Conservation (phyloP, 2,797 vertebrate genomes). For the Schizothorax lantsangensis region DNA sequence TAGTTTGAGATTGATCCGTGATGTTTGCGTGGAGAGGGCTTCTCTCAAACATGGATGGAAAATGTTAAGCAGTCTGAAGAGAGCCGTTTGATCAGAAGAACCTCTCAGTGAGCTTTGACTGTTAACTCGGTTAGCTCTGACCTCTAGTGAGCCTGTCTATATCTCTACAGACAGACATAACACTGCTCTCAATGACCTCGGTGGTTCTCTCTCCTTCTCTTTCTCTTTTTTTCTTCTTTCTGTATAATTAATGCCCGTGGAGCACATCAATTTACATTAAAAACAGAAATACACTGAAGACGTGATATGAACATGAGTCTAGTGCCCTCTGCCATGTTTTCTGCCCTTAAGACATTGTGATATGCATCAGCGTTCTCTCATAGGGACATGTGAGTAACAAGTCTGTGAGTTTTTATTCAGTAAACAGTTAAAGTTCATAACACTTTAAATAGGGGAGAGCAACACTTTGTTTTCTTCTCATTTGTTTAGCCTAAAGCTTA, state of each 20-base stretch:
- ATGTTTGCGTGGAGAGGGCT: conserved; percentile 49
- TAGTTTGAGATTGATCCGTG: conserved; percentile 3
- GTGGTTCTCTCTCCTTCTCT: conserved; percentile 44
- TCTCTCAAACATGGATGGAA: conserved; percentile 45
- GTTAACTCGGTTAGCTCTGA: conserved; percentile 55
- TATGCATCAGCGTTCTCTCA: neutral
- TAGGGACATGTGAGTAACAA: neutral
- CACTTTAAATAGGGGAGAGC: neutral
- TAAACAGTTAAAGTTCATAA: conserved; percentile 1
- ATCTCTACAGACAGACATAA: conserved; percentile 26
- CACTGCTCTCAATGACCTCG: conserved; percentile 52
- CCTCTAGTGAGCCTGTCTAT: conserved; percentile 36
- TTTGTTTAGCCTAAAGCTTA: conserved; percentile 2
- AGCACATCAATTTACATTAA: conserved; percentile 68
- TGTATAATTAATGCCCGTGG: conserved; percentile 70
- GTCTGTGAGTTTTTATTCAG: neutral
- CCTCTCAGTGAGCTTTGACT: conserved; percentile 62
- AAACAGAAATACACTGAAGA: conserved; percentile 70
- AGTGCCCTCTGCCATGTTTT: neutral
- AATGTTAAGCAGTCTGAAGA: conserved; percentile 49
- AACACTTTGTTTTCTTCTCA: neutral
- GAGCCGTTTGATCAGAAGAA: conserved; percentile 67
- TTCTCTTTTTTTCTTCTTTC: conserved; percentile 35
- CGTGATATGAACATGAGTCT: conserved; percentile 62
- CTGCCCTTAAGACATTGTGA: conserved; percentile 22